phyloP scores from a whole-genome alignment of 2,888 invertebrate genomes.

The Mechanitis mazaeus region DNA sequence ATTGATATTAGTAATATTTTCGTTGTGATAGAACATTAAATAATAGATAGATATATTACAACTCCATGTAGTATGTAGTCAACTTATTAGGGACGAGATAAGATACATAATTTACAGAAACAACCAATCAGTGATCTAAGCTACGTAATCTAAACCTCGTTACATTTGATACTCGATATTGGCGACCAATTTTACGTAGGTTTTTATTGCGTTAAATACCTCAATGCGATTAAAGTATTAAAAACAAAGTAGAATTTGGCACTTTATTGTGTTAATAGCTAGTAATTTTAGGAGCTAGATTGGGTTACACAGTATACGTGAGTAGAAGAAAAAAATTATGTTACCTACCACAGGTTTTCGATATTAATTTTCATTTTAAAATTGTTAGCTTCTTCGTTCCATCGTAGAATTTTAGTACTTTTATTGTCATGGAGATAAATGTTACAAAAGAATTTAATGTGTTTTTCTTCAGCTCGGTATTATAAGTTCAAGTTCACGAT shows the following conservation, averaged over 20 bases:
- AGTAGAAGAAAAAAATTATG: constrained; percentile 16
- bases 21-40: constrained; percentile 29
- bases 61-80: no score
- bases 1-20: constrained; percentile 21
- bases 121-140: not conserved
- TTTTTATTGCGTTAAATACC: not conserved
- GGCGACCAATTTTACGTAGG: not conserved
- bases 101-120: not conserved
- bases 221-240: not conserved
- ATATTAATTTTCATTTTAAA: constrained; percentile 14
- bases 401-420: constrained; percentile 7
- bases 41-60: constrained; percentile 5
- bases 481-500: not conserved
- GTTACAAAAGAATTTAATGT: not conserved
- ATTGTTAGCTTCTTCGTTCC: constrained; percentile 9
- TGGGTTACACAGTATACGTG: constrained; percentile 28
- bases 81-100: no score
- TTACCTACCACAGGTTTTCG: constrained; percentile 11
- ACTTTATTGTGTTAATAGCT: constrained; percentile 22
- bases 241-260: constrained; percentile 21
- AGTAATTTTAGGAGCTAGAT: constrained; percentile 22
- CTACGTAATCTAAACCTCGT: not conserved
- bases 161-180: not conserved
- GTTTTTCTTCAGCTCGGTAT: not conserved
- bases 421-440: not conserved